Evolutionary conservation across 2,797 vertebrate genomes (phyloP).

Genomic region (Anableps anableps): DNA sequence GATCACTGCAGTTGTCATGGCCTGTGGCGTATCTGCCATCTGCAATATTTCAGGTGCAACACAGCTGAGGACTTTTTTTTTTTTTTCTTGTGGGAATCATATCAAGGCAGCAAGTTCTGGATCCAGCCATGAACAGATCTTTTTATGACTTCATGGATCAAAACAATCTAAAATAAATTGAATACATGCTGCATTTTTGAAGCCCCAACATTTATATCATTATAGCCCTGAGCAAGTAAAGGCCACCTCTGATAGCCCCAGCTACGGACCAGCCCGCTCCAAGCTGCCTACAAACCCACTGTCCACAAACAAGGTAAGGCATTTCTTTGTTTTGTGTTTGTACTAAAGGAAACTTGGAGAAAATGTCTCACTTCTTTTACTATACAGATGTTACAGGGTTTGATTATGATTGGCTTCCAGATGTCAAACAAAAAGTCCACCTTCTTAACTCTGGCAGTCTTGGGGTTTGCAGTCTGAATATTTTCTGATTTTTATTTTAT

Average conservation of each 20-base stretch:
- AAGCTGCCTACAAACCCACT: slow-evolving; percentile 27
- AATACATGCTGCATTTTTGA: too few species aligned
- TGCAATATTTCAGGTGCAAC: background rate
- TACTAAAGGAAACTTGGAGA: background rate
- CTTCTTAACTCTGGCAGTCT: background rate
- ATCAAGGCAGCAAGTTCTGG: background rate
- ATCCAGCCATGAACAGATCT: background rate
- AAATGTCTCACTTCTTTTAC: background rate
- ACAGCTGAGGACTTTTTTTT: background rate
- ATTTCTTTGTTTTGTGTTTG: slow-evolving; percentile 16
- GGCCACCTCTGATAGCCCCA: slow-evolving; percentile 22
- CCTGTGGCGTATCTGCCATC: background rate
- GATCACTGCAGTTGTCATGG: background rate
- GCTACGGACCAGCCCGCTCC: slow-evolving; percentile 37
- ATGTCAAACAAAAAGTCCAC: background rate
- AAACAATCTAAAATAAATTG: too few species aligned
- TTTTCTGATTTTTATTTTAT: background rate
- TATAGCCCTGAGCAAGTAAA: slow-evolving; percentile 51
- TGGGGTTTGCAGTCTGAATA: background rate
- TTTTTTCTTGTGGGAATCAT: background rate
- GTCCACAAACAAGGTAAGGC: slow-evolving; percentile 66
- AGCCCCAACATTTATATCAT: too few species aligned
- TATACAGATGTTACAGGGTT: too few species aligned
- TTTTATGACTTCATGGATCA: too few species aligned
- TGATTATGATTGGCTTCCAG: background rate